Percentiles rank a stretch among this genome's conserved stretches.
Conservation (phyloP, 2,888 invertebrate species). For the Serrognathus titanus region DNA sequence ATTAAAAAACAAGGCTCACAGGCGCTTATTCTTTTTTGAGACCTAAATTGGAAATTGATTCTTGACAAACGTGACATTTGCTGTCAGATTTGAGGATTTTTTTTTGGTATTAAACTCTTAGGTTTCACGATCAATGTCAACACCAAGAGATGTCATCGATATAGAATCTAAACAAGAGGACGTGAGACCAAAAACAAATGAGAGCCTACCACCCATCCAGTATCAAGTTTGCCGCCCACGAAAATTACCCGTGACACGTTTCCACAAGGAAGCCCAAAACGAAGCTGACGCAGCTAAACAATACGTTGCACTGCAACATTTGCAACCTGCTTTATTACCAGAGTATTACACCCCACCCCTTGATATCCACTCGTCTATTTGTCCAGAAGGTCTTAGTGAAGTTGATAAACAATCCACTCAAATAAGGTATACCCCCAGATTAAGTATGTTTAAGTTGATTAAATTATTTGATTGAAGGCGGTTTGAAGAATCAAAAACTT, state of each 20-base stretch:
- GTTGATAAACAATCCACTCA: constrained; percentile 8
- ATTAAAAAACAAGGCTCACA: too few species aligned
- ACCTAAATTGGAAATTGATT: too few species aligned
- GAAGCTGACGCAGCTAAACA: constrained; percentile 17
- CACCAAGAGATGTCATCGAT: constrained; percentile 5
- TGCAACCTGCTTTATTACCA: constrained; percentile 31
- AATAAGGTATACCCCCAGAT: constrained; percentile 15
- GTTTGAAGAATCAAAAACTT: constrained; percentile 40
- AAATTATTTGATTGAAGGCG: constrained; percentile 23
- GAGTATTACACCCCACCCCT: constrained; percentile 29
- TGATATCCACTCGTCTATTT: constrained; percentile 13
- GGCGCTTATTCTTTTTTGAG: too few species aligned
- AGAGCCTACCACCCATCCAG: constrained; percentile 15
- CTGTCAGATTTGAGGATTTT: too few species aligned
- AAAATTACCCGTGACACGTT: constrained; percentile 9
- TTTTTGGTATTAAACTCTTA: background rate
- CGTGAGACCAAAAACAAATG: too few species aligned
- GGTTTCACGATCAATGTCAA: constrained; percentile 13
- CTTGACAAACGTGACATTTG: too few species aligned
- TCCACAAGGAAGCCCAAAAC: constrained; percentile 5
- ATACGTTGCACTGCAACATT: constrained; percentile 23
- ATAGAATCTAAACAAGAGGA: too few species aligned
- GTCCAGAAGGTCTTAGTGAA: constrained; percentile 13
- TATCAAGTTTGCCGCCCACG: constrained; percentile 29
- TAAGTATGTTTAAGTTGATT: constrained; percentile 5